phyloP scores from a whole-genome alignment of 2,888 invertebrate species.

The Tipula lateralis region DNA sequence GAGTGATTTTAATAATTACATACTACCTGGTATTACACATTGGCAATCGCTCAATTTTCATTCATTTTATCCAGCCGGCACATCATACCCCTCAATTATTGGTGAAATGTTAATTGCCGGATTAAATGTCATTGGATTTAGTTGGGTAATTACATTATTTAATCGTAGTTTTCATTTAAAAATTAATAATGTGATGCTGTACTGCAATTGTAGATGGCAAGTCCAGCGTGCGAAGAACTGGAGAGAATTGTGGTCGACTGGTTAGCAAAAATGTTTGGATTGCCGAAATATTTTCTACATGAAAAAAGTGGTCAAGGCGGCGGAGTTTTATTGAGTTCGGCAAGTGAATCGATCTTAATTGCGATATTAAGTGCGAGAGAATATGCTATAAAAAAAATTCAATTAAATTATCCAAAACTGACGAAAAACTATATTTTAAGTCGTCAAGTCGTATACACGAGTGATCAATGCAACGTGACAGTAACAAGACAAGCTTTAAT shows the following conservation, averaged over 20 bases:
- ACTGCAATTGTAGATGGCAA: constrained; percentile 55
- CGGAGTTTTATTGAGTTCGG: constrained; percentile 72
- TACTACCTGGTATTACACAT: constrained; percentile 48
- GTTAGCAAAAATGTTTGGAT: constrained; percentile 72
- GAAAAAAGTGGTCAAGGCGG: constrained; percentile 66
- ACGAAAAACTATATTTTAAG: constrained; percentile 51
- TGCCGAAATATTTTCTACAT: constrained; percentile 73
- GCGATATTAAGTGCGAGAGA: constrained; percentile 68
- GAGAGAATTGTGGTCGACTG: constrained; percentile 83
- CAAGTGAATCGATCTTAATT: constrained; percentile 76
- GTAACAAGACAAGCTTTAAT: constrained; percentile 76
- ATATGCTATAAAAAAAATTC: constrained; percentile 53
- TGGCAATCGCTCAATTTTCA: constrained; percentile 58
- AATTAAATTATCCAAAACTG: background rate
- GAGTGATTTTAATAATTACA: constrained; percentile 28
- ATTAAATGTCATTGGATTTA: constrained; percentile 71
- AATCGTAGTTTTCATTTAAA: too few relatives aligned
- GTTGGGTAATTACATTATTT: constrained; percentile 62
- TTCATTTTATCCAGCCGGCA: constrained; percentile 53
- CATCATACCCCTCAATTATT: constrained; percentile 53
- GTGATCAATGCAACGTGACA: constrained; percentile 75
- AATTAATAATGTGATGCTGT: constrained; percentile 27
- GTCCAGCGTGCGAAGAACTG: constrained; percentile 78
- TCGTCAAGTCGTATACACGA: constrained; percentile 69
- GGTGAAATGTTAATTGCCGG: constrained; percentile 59